These are phyloP conservation scores for Mastigias papua DNA, from an alignment of 30 jellyfish, hydroid and myxozoan species.

Conservation along the genomic window DNA sequence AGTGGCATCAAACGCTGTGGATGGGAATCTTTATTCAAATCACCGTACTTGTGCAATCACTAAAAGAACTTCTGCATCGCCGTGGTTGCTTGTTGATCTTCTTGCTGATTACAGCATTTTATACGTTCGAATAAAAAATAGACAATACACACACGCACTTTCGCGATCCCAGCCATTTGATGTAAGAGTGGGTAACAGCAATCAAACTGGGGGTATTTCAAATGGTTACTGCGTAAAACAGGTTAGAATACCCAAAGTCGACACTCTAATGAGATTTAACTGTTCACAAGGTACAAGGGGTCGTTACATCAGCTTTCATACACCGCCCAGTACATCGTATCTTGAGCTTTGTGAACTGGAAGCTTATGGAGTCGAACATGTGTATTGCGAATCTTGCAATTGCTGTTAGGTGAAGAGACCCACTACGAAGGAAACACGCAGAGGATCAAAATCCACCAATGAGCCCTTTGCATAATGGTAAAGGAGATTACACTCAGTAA, in stretches of 20 bases:
- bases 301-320: neutral
- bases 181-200: neutral
- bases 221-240: neutral
- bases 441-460: too few relatives aligned
- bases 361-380: neutral
- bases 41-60: neutral
- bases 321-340: neutral
- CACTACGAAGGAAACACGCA: too few relatives aligned
- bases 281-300: neutral
- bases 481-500: too few relatives aligned
- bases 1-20: neutral
- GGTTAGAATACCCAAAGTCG: neutral
- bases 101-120: neutral
- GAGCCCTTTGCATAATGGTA: too few relatives aligned
- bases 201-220: neutral
- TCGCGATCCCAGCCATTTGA: constrained; percentile 3
- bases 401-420: too few relatives aligned
- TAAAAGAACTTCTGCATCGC: too few relatives aligned
- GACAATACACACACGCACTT: neutral
- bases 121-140: neutral
- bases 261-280: neutral
- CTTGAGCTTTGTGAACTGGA: neutral
- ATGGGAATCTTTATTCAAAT: neutral
- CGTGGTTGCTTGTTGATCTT: constrained; percentile 10
- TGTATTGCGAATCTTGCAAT: too few relatives aligned